phyloP scores from a whole-genome alignment of 2,888 invertebrate species.

The Tenthredo distinguenda region DNA sequence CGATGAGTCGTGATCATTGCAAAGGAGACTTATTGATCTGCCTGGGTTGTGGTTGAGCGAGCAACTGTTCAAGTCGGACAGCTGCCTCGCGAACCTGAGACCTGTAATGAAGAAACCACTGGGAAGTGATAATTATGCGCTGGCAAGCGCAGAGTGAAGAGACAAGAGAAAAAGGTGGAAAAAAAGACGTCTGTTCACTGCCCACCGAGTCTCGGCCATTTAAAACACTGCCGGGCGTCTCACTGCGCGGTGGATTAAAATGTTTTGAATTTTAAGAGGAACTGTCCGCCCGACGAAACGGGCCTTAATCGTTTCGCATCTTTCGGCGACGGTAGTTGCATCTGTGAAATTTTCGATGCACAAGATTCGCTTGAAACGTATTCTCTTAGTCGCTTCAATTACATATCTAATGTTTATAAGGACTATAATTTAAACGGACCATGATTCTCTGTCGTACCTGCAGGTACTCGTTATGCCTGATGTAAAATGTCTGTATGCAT shows the following conservation, averaged over 20 bases:
- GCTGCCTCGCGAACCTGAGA: conserved; percentile 29
- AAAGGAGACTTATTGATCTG: conserved; percentile 43
- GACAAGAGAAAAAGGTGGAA: conserved; percentile 21
- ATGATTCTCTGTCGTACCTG: neutral
- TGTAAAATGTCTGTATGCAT: neutral
- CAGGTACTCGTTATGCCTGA: conserved; percentile 23
- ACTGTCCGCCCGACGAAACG: conserved; percentile 31
- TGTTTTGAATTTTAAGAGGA: conserved; percentile 52
- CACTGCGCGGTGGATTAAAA: conserved; percentile 48
- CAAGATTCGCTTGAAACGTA: neutral
- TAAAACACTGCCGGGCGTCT: conserved; percentile 25
- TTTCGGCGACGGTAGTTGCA: conserved; percentile 11
- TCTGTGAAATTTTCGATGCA: conserved; percentile 2
- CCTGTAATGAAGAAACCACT: conserved; percentile 45
- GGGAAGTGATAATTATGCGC: conserved; percentile 48
- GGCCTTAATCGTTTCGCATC: conserved; percentile 7
- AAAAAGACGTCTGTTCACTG: neutral
- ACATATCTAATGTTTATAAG: conserved; percentile 3
- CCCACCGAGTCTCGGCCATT: conserved; percentile 16
- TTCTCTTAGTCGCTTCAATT: neutral
- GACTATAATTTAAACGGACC: conserved; percentile 8
- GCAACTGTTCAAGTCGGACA: conserved; percentile 32
- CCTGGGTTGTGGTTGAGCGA: neutral
- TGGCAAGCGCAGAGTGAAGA: conserved; percentile 44
- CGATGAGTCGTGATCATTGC: conserved; percentile 18